phyloP scores from a whole-genome alignment of 2,113 vertebrate species.

The Coturnix japonica region DNA sequence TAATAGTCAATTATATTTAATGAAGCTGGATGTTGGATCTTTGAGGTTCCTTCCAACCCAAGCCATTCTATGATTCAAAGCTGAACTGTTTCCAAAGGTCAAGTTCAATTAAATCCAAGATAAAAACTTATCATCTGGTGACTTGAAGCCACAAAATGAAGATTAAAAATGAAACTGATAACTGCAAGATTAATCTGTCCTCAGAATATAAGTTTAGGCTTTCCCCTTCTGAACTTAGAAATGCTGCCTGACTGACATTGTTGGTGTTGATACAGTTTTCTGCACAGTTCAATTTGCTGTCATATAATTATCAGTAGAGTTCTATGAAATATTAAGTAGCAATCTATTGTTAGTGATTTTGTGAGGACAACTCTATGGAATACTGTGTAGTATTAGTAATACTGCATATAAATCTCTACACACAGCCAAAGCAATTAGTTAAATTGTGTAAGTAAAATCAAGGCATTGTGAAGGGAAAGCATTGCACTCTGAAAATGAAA shows the following conservation, averaged over 20 bases:
- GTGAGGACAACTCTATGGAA: background rate
- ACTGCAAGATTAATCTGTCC: background rate
- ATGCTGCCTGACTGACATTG: background rate
- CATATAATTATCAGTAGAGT: background rate
- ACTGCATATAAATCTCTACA: background rate
- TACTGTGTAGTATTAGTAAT: background rate
- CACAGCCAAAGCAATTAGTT: rapidly evolving
- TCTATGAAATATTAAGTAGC: background rate
- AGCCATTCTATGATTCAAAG: too few species aligned
- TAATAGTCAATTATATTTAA: background rate
- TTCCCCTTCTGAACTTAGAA: background rate
- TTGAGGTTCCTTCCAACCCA: too few species aligned
- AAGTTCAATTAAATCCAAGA: background rate
- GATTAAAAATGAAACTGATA: rapidly evolving
- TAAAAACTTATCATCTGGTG: background rate
- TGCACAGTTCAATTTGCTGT: background rate
- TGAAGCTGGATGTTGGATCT: background rate
- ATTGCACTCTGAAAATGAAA: background rate
- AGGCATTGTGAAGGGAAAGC: background rate
- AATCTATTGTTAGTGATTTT: background rate
- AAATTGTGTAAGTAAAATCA: background rate
- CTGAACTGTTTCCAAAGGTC: background rate
- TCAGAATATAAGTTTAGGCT: background rate
- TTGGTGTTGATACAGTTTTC: background rate
- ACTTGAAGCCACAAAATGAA: background rate